Evolutionary conservation across 2,797 vertebrate genomes (phyloP).

Genomic region (Buphagus erythrorhynchus): DNA sequence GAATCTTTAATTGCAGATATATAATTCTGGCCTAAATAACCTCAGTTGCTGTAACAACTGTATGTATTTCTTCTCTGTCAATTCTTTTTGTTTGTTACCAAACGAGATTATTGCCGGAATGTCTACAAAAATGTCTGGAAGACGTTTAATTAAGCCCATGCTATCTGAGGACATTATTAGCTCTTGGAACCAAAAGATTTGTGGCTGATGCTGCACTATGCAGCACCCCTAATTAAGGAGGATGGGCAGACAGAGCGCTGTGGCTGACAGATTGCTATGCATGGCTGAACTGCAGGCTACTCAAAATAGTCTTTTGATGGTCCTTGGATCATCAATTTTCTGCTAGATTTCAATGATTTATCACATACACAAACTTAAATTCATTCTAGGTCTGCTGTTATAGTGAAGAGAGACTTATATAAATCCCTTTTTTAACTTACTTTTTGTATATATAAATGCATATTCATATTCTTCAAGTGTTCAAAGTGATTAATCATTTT

Average conservation of each 20-base stretch:
- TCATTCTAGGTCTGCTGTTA: neutral
- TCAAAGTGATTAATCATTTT: neutral
- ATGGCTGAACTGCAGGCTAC: neutral
- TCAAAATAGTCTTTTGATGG: neutral
- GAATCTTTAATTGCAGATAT: slow-evolving; percentile 78
- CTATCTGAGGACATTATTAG: slow-evolving; percentile 52
- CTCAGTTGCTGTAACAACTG: slow-evolving; percentile 73
- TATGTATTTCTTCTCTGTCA: slow-evolving; percentile 69
- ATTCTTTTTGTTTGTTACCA: slow-evolving; percentile 59
- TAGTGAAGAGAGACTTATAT: neutral
- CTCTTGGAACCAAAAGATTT: neutral
- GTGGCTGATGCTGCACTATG: neutral
- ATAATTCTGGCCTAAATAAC: slow-evolving; percentile 66
- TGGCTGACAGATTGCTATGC: slow-evolving; percentile 82
- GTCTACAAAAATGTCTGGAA: slow-evolving; percentile 66
- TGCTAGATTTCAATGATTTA: slow-evolving; percentile 30
- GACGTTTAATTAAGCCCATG: slow-evolving; percentile 57
- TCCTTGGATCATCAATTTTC: slow-evolving; percentile 29
- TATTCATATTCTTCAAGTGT: neutral
- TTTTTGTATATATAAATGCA: neutral
- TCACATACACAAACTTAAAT: neutral
- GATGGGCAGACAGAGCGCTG: slow-evolving; percentile 73
- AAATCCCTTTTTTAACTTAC: neutral
- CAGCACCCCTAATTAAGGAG: slow-evolving; percentile 79
- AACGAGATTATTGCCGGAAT: slow-evolving; percentile 58